These are phyloP conservation scores for Notodonta dromedarius DNA, from an alignment of 2,888 invertebrate species.

Conservation along the genomic window DNA sequence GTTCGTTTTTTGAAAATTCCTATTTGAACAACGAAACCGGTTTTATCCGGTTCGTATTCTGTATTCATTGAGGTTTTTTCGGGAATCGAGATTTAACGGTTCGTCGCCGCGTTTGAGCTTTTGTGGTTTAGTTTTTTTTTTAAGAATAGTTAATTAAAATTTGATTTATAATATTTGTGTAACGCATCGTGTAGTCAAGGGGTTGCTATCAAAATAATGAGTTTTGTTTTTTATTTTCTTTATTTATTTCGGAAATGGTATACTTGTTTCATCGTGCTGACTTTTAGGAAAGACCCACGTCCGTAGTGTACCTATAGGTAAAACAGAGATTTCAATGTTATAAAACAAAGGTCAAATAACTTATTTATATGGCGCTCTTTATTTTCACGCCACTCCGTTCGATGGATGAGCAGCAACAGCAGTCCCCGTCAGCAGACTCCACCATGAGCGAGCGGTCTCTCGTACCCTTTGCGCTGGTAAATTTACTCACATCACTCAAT, in stretches of 20 bases:
- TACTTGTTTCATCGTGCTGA: too few species aligned
- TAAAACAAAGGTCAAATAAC: too few species aligned
- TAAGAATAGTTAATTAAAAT: conserved; percentile 77
- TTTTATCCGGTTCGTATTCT: conserved; percentile 70
- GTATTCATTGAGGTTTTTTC: conserved; percentile 70
- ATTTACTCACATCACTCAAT: conserved; percentile 75
- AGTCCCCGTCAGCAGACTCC: conserved; percentile 81
- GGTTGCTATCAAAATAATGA: conserved; percentile 58
- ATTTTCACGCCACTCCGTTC: conserved; percentile 60
- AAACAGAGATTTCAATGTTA: too few species aligned
- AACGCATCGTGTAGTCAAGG: conserved; percentile 55
- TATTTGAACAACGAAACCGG: conserved; percentile 77
- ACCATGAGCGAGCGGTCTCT: conserved; percentile 82
- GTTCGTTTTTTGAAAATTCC: conserved; percentile 66
- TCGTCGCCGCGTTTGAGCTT: conserved; percentile 69
- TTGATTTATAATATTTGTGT: conserved; percentile 77
- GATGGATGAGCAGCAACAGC: conserved; percentile 74
- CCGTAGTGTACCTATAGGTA: too few species aligned
- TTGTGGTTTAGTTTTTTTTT: conserved; percentile 78
- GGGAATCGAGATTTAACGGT: conserved; percentile 79
- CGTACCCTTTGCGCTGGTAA: conserved; percentile 82
- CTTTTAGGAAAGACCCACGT: too few species aligned
- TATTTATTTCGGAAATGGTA: too few species aligned
- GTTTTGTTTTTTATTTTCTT: conserved; percentile 24
- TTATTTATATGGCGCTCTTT: conserved; percentile 44